Evolutionary conservation across 2,113 vertebrate species (phyloP).

Genomic region (Malurus elegans): DNA sequence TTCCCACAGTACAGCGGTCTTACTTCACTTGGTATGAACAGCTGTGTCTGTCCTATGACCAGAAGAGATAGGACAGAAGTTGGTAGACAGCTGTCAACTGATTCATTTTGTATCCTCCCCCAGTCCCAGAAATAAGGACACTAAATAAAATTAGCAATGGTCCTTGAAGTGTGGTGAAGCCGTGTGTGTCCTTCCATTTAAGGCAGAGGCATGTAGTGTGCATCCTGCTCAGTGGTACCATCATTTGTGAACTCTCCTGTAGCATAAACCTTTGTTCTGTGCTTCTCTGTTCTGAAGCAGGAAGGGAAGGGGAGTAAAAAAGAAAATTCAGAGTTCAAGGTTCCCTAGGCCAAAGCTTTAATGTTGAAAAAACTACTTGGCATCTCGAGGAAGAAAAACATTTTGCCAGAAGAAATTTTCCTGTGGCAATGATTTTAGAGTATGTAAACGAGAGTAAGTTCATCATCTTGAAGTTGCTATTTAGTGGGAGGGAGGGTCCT

Average conservation of each 20-base stretch:
- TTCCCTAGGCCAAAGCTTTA: neutral
- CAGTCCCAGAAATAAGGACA: neutral
- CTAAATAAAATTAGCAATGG: neutral
- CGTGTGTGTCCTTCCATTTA: neutral
- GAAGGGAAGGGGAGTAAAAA: neutral
- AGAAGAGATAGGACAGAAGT: neutral
- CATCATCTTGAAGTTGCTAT: neutral
- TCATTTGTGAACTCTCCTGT: neutral
- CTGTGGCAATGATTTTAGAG: neutral
- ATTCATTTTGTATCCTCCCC: neutral
- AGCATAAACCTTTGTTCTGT: neutral
- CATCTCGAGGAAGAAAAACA: neutral
- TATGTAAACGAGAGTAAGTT: neutral
- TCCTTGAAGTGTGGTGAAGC: neutral
- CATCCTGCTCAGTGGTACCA: neutral
- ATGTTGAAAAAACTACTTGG: neutral
- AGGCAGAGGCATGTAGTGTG: neutral
- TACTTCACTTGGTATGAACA: neutral
- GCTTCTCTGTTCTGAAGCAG: neutral
- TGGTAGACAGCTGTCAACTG: neutral
- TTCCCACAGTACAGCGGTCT: neutral
- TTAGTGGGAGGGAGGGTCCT: neutral
- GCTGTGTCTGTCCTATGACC: neutral
- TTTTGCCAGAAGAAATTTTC: neutral
- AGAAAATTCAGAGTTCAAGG: neutral